Evolutionary conservation across 2,797 vertebrate genomes (phyloP).

Genomic region (Arnoldichthys spilopterus): DNA sequence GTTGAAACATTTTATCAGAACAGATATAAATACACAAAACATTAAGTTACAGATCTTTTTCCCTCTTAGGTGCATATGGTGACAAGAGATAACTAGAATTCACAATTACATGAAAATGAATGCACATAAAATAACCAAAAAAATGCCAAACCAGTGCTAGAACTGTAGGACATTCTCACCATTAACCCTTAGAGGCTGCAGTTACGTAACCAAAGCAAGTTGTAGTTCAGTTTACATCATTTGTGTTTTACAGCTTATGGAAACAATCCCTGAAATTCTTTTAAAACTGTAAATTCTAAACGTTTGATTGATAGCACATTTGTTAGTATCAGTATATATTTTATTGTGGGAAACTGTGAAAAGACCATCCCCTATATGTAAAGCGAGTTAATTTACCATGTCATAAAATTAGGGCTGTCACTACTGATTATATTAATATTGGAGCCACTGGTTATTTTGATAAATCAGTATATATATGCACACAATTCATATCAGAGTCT

Average conservation of each 20-base stretch:
- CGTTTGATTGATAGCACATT: neutral
- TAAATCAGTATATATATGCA: too few species aligned
- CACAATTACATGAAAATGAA: slow-evolving; percentile 36
- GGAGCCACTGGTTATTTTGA: too few species aligned
- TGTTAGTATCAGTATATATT: too few species aligned
- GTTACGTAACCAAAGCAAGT: neutral
- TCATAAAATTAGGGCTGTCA: neutral
- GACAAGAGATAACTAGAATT: slow-evolving; percentile 19
- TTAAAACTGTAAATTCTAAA: neutral
- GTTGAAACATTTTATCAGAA: slow-evolving; percentile 40
- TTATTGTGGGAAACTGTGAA: too few species aligned
- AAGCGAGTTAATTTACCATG: neutral
- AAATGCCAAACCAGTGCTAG: slow-evolving; percentile 13
- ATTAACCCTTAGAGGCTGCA: neutral
- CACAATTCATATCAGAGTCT: too few species aligned
- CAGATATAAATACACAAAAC: slow-evolving; percentile 43
- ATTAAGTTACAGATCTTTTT: slow-evolving; percentile 1
- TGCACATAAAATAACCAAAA: neutral
- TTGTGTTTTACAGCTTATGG: neutral
- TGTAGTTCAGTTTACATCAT: neutral
- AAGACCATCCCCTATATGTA: too few species aligned
- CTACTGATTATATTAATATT: too few species aligned
- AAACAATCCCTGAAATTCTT: neutral
- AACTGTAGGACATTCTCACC: neutral
- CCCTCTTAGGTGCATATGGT: slow-evolving; percentile 14